A percentile compares a stretch with the other conserved stretches of the same genome.
Evolutionary conservation across 2,888 invertebrate species (phyloP).

Genomic region (Drosophila mettleri): DNA sequence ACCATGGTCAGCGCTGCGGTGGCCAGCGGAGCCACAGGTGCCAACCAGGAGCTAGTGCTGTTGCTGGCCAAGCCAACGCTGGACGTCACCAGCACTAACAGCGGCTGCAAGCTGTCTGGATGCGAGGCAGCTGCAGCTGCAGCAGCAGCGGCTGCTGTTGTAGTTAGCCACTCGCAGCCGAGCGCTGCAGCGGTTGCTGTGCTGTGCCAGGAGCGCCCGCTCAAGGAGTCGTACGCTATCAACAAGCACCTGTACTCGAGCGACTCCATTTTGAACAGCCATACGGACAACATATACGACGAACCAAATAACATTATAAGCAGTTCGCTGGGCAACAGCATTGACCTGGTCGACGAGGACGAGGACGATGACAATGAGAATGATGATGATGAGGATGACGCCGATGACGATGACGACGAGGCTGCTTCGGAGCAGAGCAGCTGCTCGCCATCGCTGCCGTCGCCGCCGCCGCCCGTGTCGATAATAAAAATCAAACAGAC

Average conservation of each 20-base stretch:
- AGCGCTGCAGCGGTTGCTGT: conserved; percentile 2
- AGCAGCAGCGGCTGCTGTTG: conserved; percentile 1
- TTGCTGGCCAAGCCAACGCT: conserved; percentile 42
- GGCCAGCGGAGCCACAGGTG: conserved; percentile 20
- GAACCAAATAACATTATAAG: conserved; percentile 84
- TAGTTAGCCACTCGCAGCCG: conserved; percentile 20
- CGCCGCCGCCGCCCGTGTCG: conserved; percentile 80
- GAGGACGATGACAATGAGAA: conserved; percentile 26
- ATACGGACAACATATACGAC: conserved; percentile 84
- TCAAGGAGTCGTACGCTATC: conserved; percentile 81
- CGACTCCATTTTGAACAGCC: conserved; percentile 84
- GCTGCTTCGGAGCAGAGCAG: conserved; percentile 75
- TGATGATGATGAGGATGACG: conserved; percentile 20
- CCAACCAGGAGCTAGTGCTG: conserved; percentile 55
- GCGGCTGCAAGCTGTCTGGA: conserved; percentile 1
- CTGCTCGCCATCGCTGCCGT: conserved; percentile 71
- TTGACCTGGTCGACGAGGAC: conserved; percentile 77
- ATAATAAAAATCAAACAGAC: conserved; percentile 78
- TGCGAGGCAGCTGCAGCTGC: not conserved
- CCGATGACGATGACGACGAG: conserved; percentile 59
- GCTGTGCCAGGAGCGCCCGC: conserved; percentile 50
- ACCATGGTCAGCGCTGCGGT: conserved; percentile 48
- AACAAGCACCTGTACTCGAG: conserved; percentile 84
- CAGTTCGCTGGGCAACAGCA: conserved; percentile 81
- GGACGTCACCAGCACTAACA: conserved; percentile 4